phyloP scores from a whole-genome alignment of 2,113 vertebrate genomes.

The Laticauda laticaudata region DNA sequence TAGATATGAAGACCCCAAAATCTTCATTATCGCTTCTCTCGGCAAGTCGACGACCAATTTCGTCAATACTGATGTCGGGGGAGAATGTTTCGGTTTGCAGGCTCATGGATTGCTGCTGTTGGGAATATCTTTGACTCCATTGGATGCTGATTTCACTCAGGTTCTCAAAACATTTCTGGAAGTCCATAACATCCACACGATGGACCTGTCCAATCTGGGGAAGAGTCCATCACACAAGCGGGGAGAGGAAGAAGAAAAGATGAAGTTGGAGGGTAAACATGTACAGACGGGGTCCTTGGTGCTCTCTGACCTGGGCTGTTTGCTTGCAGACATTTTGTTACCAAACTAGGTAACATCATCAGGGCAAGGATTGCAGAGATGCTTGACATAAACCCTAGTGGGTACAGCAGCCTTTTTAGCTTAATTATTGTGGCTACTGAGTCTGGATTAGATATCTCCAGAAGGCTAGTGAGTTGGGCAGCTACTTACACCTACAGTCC shows the following conservation, averaged over 20 bases:
- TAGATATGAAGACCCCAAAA: accelerated
- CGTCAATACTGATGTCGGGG: not conserved
- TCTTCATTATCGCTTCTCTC: not conserved
- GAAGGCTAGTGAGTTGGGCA: not conserved
- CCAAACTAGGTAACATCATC: not conserved
- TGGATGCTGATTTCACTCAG: constrained; percentile 69
- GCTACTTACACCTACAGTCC: not conserved
- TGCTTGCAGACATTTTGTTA: not conserved
- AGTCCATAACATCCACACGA: not conserved
- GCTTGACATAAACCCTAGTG: not conserved
- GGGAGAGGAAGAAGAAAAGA: not conserved
- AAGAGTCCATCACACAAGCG: not conserved
- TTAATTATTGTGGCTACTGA: not conserved
- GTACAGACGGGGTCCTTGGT: not conserved
- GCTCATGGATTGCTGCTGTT: accelerated
- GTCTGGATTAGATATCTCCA: not conserved
- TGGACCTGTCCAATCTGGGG: constrained; percentile 55
- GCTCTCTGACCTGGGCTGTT: not conserved
- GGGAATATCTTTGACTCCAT: constrained; percentile 61
- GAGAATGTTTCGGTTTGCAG: not conserved
- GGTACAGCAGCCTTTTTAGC: not conserved
- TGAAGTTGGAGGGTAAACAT: not conserved
- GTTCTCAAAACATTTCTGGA: constrained; percentile 57
- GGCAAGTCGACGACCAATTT: not conserved
- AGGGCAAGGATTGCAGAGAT: not conserved